These are phyloP conservation scores for Agrotis ipsilon DNA, from an alignment of 2,888 invertebrate genomes.

Conservation along the genomic window DNA sequence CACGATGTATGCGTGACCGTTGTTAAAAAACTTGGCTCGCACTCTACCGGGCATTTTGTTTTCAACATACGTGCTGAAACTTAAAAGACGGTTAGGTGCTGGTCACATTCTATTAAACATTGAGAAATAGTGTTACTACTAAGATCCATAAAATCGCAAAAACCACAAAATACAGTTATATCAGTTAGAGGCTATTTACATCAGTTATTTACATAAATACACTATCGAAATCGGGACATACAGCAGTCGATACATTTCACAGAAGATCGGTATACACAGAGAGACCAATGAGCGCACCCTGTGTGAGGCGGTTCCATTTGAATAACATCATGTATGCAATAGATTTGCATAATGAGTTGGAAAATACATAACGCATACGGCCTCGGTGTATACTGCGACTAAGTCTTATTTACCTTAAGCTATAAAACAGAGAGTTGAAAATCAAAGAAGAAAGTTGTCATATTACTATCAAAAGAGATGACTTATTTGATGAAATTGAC, in stretches of 20 bases:
- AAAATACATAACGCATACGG: conserved; percentile 7
- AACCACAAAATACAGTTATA: conserved; percentile 41
- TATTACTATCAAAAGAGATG: too few relatives aligned
- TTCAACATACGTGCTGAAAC: conserved; percentile 4
- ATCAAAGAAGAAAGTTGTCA: background rate
- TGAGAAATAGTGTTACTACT: conserved; percentile 19
- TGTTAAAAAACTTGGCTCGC: conserved; percentile 6
- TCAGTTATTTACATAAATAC: conserved; percentile 68
- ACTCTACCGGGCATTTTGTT: background rate
- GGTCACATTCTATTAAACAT: conserved; percentile 35
- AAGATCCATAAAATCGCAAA: conserved; percentile 37
- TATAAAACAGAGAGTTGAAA: conserved; percentile 13
- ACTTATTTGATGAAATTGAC: conserved; percentile 16
- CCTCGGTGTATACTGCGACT: conserved; percentile 7
- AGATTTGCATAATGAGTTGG: conserved; percentile 7
- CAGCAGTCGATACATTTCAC: conserved; percentile 35
- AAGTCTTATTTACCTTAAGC: conserved; percentile 40
- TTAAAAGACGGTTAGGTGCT: conserved; percentile 19
- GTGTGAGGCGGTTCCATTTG: background rate
- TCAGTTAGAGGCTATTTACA: conserved; percentile 64
- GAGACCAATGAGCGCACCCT: background rate
- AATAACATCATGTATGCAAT: conserved; percentile 5
- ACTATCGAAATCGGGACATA: conserved; percentile 53
- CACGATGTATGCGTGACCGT: conserved; percentile 15
- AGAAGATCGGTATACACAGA: conserved; percentile 26